Evolutionary conservation across 2,888 invertebrate species (phyloP).

Genomic region (Diaphora mendica): DNA sequence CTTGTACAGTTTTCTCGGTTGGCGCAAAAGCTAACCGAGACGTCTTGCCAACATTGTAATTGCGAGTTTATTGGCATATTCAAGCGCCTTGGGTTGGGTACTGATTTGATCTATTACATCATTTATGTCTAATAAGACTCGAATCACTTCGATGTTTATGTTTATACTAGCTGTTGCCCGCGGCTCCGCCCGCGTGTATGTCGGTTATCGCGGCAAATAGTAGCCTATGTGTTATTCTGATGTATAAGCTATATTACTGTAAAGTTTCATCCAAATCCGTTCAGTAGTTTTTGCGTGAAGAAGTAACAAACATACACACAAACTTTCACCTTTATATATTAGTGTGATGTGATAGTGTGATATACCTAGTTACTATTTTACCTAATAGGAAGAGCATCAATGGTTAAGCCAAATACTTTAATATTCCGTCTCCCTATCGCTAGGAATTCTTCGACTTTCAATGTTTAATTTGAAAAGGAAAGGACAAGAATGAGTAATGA

Average conservation of each 20-base stretch:
- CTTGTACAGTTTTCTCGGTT: conserved; percentile 16
- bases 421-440: background rate
- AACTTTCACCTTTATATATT: too few species aligned
- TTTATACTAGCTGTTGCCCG: too few species aligned
- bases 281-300: too few species aligned
- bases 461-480: background rate
- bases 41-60: background rate
- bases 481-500: background rate
- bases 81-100: background rate
- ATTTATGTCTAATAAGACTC: background rate
- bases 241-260: too few species aligned
- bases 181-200: too few species aligned
- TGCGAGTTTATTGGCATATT: background rate
- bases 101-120: background rate
- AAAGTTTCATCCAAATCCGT: too few species aligned
- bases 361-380: background rate
- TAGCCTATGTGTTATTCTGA: too few species aligned
- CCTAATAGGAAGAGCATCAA: background rate
- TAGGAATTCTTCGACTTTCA: background rate
- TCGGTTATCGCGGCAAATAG: too few species aligned
- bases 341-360: too few species aligned
- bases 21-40: conserved; percentile 25
- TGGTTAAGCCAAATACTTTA: background rate
- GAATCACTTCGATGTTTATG: background rate
- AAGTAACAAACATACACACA: too few species aligned